Base-by-base conservation (phyloP, 2,113 vertebrate genomes). In the Smithornis capensis region DNA sequence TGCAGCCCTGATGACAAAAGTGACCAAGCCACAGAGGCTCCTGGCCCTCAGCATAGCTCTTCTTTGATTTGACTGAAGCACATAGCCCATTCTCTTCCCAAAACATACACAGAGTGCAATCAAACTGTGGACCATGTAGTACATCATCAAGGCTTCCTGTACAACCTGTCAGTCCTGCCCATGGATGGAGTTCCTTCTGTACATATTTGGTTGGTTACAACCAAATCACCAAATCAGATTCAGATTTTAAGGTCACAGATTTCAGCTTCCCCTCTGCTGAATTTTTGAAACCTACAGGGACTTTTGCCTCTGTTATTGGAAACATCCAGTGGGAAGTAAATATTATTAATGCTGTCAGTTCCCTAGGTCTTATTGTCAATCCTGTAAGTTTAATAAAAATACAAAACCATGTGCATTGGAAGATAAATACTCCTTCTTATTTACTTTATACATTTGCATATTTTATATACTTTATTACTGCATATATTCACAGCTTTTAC, bases 91-190 rank as follows among this genome's bases (percentile, higher is more conserved):
- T 77, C 28, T 33, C 3, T 42, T 79, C 44, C 47, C 27, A 67
- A 55, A 45, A 2, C 2, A 4, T 4, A 74, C 27, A 29, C 24
- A 62, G 6, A 22, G 62, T 42, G 13, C 1, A 0, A 19, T 12
- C 25, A 60, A n/a, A 14, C 3, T 19, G 2, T 47, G n/a, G 62
- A 37, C 3, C 14, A 19, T 1, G 3, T 11, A 27, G 12, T 1
- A 40, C 28, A 25, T 85, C 24, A 23, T 40, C 31, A 69, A 59
- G 27, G 29, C 9, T 67, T 40, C 60, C 38, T 50, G 50, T 9
- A 47, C 24, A 52, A 5, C 12, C 47, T 47, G 14, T 14, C 4
- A 5, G 53, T 65, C 25, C 50, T 35, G 8, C 1, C 23, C 56
- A 19, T 6, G 14, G 13, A 29, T 19, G 12, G 27, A 75, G 14